A percentile compares a stretch with the other conserved stretches of the same genome.
These are phyloP conservation scores for Nansenia antarctica DNA, from an alignment of 2,113 vertebrate species.

Conservation along the genomic window DNA sequence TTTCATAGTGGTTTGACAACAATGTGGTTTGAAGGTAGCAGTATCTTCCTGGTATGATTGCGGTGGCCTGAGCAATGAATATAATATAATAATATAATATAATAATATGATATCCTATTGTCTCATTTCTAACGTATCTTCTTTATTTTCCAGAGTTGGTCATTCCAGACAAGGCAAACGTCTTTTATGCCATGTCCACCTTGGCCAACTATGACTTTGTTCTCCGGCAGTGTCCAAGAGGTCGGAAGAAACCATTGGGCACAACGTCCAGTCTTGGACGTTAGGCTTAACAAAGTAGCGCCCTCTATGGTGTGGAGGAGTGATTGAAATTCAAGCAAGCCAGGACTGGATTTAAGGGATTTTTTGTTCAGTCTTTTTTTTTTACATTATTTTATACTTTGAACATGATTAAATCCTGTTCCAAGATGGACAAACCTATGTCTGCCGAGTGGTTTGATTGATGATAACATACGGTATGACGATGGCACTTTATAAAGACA, in stretches of 20 bases:
- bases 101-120: background rate
- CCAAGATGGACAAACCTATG: background rate
- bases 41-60: too few species aligned
- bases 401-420: background rate
- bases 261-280: slow-evolving; percentile 47
- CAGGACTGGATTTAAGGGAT: background rate
- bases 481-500: slow-evolving; percentile 54
- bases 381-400: slow-evolving; percentile 4
- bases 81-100: too few species aligned
- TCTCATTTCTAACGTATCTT: background rate
- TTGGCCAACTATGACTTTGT: slow-evolving; percentile 78
- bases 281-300: slow-evolving; percentile 46
- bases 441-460: background rate
- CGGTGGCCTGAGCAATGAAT: too few species aligned
- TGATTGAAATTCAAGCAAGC: background rate
- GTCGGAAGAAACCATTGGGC: slow-evolving; percentile 56
- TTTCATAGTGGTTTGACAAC: too few species aligned
- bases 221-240: slow-evolving; percentile 58
- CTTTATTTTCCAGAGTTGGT: slow-evolving; percentile 74
- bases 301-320: background rate
- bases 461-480: background rate
- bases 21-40: too few species aligned
- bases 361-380: background rate
- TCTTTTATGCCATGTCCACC: slow-evolving; percentile 87
- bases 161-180: slow-evolving; percentile 85